A percentile compares a stretch with the other conserved stretches of the same genome.
Evolutionary conservation across 1,140 invertebrate species (phyloP).

Genomic region (Hycleus cichorii): DNA sequence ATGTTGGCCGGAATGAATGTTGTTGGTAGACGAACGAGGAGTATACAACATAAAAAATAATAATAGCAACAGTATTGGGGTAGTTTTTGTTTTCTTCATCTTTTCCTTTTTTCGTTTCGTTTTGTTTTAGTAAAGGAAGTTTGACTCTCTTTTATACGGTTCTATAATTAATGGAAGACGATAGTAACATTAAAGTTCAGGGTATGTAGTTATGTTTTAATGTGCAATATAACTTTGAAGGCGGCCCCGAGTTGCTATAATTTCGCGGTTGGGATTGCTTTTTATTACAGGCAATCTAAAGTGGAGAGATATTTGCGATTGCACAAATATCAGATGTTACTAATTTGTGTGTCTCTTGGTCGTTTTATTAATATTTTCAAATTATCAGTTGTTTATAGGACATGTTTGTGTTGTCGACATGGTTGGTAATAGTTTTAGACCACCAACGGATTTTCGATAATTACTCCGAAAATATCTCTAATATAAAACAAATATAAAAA

Average conservation of each 20-base stretch:
- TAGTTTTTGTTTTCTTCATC: too few species aligned
- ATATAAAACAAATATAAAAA: background rate
- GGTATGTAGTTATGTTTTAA: conserved; percentile 5
- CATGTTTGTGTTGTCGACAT: background rate
- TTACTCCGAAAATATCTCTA: background rate
- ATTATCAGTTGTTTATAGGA: conserved; percentile 7
- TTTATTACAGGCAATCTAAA: background rate
- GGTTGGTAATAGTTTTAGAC: too few species aligned
- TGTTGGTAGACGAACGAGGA: too few species aligned
- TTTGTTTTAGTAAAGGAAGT: too few species aligned
- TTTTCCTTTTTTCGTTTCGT: too few species aligned
- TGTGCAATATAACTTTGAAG: background rate
- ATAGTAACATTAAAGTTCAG: conserved; percentile 2
- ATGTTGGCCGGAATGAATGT: too few species aligned
- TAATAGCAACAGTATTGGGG: too few species aligned
- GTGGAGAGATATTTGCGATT: conserved; percentile 5
- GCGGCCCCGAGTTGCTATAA: too few species aligned
- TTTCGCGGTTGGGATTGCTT: background rate
- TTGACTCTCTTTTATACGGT: background rate
- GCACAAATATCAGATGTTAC: conserved; percentile 5
- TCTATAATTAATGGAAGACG: conserved; percentile 2
- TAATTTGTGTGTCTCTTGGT: conserved; percentile 4
- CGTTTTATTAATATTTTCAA: conserved; percentile 3
- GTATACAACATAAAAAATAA: too few species aligned
- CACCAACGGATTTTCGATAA: too few species aligned